Conservation (phyloP, 2,888 invertebrate species). For the Dendrolimus houi region DNA sequence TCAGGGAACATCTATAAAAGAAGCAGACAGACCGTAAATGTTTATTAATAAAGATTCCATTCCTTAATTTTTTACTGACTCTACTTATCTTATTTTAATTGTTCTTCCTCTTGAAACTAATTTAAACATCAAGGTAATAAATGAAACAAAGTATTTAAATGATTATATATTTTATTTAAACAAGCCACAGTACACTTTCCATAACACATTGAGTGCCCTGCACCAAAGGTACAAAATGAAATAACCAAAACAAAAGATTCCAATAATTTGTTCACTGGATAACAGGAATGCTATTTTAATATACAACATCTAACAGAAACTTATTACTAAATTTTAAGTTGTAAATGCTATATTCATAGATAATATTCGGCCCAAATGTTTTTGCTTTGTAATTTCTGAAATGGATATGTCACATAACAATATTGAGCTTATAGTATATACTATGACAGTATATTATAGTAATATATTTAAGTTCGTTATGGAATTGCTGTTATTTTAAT, state of each 20-base stretch:
- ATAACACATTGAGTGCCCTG: conserved; percentile 25
- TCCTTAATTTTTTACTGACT: no score
- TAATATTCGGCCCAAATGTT: background rate
- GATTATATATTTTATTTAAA: conserved; percentile 28
- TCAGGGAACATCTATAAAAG: no score
- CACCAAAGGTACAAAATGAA: conserved; percentile 33
- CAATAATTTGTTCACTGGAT: conserved; percentile 24
- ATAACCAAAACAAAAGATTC: conserved; percentile 13
- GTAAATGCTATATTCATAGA: background rate
- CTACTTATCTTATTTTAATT: no score
- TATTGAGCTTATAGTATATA: no score
- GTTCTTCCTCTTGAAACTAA: no score
- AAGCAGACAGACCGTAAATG: no score
- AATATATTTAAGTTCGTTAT: no score
- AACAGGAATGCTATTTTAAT: conserved; percentile 32
- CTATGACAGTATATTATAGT: no score
- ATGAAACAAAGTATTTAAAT: conserved; percentile 4
- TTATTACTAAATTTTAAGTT: conserved; percentile 11
- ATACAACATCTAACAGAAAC: conserved; percentile 21
- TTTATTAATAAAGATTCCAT: no score
- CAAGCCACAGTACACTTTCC: conserved; percentile 22
- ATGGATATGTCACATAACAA: no score
- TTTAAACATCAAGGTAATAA: conserved; percentile 9
- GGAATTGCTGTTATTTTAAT: no score
- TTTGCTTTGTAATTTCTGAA: background rate